Evolutionary conservation across 2,888 invertebrate genomes (phyloP).

Genomic region (Perizoma flavofasciatum): DNA sequence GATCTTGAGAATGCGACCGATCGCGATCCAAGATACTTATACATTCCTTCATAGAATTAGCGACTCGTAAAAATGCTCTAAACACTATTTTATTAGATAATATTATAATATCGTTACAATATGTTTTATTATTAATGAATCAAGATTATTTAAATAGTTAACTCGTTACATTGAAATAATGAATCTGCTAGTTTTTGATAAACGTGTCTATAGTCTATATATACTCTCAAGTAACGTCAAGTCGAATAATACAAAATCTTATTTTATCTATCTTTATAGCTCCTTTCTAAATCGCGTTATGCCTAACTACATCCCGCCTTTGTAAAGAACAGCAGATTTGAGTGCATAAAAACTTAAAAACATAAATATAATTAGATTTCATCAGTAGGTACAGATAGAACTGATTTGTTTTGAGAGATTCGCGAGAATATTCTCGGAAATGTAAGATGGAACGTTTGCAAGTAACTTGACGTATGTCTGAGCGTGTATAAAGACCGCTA

Average conservation of each 20-base stretch:
- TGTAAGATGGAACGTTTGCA: no score
- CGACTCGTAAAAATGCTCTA: conserved; percentile 78
- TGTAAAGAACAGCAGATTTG: no score
- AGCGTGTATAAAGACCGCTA: conserved; percentile 23
- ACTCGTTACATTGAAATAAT: conserved; percentile 43
- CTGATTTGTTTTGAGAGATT: no score
- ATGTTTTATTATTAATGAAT: conserved; percentile 67
- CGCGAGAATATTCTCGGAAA: no score
- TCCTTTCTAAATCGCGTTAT: not conserved
- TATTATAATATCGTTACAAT: conserved; percentile 65
- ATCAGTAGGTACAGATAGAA: no score
- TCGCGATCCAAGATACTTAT: conserved; percentile 61
- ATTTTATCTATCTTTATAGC: not conserved
- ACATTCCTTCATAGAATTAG: conserved; percentile 80
- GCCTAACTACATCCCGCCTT: no score
- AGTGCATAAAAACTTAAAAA: no score
- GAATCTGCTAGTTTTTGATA: conserved; percentile 38
- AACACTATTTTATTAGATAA: conserved; percentile 60
- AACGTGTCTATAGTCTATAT: conserved; percentile 10
- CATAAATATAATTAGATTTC: no score
- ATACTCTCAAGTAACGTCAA: conserved; percentile 15
- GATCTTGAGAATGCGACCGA: conserved; percentile 82
- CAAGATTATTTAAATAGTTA: conserved; percentile 66
- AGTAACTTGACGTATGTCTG: not conserved
- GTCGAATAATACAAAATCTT: not conserved